These are phyloP conservation scores for Cyrtodaria siliqua DNA, from an alignment of 2,888 invertebrate species.

Conservation along the genomic window DNA sequence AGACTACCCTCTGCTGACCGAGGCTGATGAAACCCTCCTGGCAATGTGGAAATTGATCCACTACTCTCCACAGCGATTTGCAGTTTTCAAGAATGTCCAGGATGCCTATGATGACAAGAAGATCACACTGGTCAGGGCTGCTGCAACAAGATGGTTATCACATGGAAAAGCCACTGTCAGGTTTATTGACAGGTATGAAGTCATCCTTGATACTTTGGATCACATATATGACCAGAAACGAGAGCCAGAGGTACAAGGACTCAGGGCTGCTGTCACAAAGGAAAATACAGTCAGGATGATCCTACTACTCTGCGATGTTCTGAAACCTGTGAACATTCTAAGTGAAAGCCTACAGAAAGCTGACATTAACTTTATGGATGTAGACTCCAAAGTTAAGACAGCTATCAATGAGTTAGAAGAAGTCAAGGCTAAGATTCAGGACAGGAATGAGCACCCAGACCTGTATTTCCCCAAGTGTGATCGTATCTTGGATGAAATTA, in stretches of 20 bases:
- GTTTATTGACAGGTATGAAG: constrained; percentile 28
- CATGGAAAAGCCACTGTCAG: constrained; percentile 31
- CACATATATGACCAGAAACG: constrained; percentile 23
- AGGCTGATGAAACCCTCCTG: constrained; percentile 33
- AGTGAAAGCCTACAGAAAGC: constrained; percentile 22
- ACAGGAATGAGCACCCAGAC: neutral
- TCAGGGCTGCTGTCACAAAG: constrained; percentile 1
- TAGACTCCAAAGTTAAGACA: constrained; percentile 11
- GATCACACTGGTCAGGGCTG: constrained; percentile 38
- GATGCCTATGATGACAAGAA: constrained; percentile 28
- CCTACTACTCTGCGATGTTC: constrained; percentile 32
- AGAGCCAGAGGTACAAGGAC: constrained; percentile 34
- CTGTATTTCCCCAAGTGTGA: constrained; percentile 23
- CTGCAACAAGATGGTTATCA: constrained; percentile 51
- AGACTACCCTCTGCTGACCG: constrained; percentile 20
- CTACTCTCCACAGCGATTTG: constrained; percentile 28
- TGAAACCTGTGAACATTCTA: constrained; percentile 29
- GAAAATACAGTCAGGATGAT: constrained; percentile 30
- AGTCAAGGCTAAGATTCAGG: neutral
- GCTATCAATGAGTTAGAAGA: constrained; percentile 9
- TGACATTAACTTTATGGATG: constrained; percentile 29
- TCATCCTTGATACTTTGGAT: constrained; percentile 34
- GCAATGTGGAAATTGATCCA: constrained; percentile 48
- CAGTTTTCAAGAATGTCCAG: constrained; percentile 39
- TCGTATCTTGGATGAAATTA: constrained; percentile 28